Conservation (phyloP, 2,888 invertebrate genomes). For the Lepidonotus clava region DNA sequence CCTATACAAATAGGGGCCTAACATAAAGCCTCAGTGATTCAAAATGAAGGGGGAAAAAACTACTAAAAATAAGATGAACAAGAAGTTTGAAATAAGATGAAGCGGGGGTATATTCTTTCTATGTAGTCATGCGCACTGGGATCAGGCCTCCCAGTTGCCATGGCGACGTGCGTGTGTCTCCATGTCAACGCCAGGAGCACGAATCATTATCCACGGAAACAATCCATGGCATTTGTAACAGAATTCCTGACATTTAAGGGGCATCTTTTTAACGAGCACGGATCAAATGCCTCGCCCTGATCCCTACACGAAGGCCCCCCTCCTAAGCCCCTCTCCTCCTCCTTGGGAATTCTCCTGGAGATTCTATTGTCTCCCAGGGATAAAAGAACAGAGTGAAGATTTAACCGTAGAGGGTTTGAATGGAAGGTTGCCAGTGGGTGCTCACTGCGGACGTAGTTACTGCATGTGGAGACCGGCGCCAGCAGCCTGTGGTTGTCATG, state of each 20-base stretch:
- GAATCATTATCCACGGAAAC: slow-evolving; percentile 32
- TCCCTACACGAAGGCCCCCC: background rate
- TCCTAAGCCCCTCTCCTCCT: too few species aligned
- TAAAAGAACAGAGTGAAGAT: background rate
- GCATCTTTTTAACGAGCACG: slow-evolving; percentile 44
- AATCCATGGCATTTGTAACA: slow-evolving; percentile 22
- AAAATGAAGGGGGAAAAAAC: too few species aligned
- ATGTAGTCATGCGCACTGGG: slow-evolving; percentile 24
- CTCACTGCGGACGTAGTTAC: background rate
- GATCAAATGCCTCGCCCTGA: background rate
- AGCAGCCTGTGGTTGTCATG: background rate
- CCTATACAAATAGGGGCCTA: too few species aligned
- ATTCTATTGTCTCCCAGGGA: too few species aligned
- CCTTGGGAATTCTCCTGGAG: too few species aligned
- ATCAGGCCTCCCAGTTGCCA: background rate
- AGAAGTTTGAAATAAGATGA: too few species aligned
- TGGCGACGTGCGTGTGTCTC: slow-evolving; percentile 37
- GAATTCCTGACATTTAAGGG: slow-evolving; percentile 9
- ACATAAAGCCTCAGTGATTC: too few species aligned
- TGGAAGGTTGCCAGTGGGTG: slow-evolving; percentile 24
- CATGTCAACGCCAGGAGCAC: slow-evolving; percentile 21
- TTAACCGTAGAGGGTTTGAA: background rate
- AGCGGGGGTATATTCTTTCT: too few species aligned
- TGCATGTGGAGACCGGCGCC: too few species aligned
- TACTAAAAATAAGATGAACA: too few species aligned